phyloP scores from a whole-genome alignment of 2,888 invertebrate species.

The Pristionchus arcanus region DNA sequence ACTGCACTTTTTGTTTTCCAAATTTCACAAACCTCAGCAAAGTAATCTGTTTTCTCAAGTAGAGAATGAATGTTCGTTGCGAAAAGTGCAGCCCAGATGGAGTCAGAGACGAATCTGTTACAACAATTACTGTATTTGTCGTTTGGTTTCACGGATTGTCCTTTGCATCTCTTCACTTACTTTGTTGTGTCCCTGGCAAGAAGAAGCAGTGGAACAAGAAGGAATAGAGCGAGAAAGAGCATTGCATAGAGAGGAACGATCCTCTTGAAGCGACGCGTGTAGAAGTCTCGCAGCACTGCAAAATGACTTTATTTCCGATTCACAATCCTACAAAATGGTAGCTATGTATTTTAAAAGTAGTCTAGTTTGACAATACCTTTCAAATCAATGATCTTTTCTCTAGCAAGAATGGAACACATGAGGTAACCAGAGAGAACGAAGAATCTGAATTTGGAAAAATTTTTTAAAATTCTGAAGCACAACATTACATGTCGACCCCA shows the following conservation, averaged over 20 bases:
- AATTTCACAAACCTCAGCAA: not conserved
- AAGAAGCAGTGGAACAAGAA: not conserved
- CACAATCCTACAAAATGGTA: too few species aligned
- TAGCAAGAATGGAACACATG: too few species aligned
- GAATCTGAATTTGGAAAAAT: not conserved
- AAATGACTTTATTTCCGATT: not conserved
- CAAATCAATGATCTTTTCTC: too few species aligned
- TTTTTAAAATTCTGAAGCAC: not conserved
- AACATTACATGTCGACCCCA: not conserved
- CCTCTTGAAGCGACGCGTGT: constrained; percentile 38
- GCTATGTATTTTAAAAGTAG: too few species aligned
- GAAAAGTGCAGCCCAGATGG: constrained; percentile 25
- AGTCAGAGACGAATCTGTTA: not conserved
- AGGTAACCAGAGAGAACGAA: too few species aligned
- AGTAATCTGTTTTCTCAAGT: not conserved
- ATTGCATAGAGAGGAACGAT: constrained; percentile 22
- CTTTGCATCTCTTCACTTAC: too few species aligned
- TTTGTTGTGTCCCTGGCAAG: not conserved
- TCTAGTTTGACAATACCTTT: too few species aligned
- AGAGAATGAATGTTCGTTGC: constrained; percentile 29
- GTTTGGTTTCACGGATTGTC: too few species aligned
- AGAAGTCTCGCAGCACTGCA: not conserved
- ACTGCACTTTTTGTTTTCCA: not conserved
- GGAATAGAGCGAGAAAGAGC: not conserved
- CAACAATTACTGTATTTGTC: too few species aligned